Evolutionary conservation across 1,140 invertebrate species (phyloP).

Genomic region (Drosophila grimshawi): DNA sequence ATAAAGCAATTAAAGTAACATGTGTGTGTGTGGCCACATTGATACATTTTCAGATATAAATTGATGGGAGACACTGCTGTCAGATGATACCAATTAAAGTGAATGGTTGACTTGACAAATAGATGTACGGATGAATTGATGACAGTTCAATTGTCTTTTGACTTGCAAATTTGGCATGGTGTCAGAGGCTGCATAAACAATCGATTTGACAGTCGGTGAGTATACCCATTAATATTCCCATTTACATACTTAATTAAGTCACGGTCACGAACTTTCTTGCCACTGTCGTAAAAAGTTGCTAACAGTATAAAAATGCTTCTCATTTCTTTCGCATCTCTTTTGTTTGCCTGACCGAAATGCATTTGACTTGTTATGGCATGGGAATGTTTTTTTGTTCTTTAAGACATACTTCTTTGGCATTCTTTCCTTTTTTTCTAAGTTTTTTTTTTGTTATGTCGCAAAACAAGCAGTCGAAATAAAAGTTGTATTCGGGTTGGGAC

Average conservation of each 20-base stretch:
- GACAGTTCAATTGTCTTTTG: conserved; percentile 10
- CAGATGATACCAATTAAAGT: conserved; percentile 68
- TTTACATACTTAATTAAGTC: conserved; percentile 77
- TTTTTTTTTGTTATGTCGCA: conserved; percentile 68
- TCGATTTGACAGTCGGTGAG: conserved; percentile 1
- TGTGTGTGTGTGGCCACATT: conserved; percentile 4
- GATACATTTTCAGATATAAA: conserved; percentile 54
- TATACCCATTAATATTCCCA: conserved; percentile 56
- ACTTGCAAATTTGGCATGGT: conserved; percentile 23
- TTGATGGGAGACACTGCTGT: conserved; percentile 53
- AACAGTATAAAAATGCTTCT: conserved; percentile 9
- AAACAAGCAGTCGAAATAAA: conserved; percentile 42
- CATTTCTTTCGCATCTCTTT: conserved; percentile 34
- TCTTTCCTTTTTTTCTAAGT: conserved; percentile 31
- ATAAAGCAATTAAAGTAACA: conserved; percentile 60
- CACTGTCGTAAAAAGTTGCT: conserved; percentile 11
- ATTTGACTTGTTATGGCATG: conserved; percentile 51
- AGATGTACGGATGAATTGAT: conserved; percentile 7
- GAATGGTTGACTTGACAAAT: conserved; percentile 43
- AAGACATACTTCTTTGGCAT: conserved; percentile 14
- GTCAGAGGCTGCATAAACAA: conserved; percentile 18
- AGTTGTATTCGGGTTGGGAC: conserved; percentile 62
- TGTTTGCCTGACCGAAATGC: conserved; percentile 48
- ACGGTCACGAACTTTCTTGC: conserved; percentile 34
- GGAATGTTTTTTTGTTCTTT: conserved; percentile 26